Percentiles rank a stretch among this genome's conserved stretches.
phyloP scores from a whole-genome alignment of 2,888 invertebrate genomes.

The Cyclophora albipunctata region DNA sequence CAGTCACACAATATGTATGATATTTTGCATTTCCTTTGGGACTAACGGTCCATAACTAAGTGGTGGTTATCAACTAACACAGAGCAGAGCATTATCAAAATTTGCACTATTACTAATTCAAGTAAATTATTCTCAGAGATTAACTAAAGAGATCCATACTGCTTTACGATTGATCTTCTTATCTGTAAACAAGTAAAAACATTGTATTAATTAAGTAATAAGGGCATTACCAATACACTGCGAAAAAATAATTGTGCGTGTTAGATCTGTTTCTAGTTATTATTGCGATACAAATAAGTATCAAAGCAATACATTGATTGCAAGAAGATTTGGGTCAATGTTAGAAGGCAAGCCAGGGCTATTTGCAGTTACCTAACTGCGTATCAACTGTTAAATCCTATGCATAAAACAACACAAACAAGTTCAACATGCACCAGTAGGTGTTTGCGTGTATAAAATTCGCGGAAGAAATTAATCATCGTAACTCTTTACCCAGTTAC shows the following conservation, averaged over 20 bases:
- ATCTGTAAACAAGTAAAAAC: constrained; percentile 32
- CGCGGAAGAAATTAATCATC: background rate
- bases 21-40: background rate
- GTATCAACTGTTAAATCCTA: background rate
- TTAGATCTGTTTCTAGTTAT: too few relatives aligned
- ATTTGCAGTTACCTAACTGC: background rate
- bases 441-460: background rate
- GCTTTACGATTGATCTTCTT: constrained; percentile 41
- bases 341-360: constrained; percentile 13
- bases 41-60: constrained; percentile 24
- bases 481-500: background rate
- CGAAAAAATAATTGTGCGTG: too few relatives aligned
- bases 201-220: too few relatives aligned
- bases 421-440: background rate
- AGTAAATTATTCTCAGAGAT: constrained; percentile 50
- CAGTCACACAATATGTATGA: too few relatives aligned
- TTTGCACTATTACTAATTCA: constrained; percentile 48
- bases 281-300: too few relatives aligned
- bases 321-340: constrained; percentile 40
- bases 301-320: constrained; percentile 5
- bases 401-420: background rate
- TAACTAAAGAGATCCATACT: constrained; percentile 66
- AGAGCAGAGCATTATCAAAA: constrained; percentile 48
- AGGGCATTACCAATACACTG: too few relatives aligned
- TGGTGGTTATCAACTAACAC: constrained; percentile 35